Evolutionary conservation across 2,797 vertebrate species (phyloP), one percentile per base, ranked within the genome.

Genomic region (Acipenser oxyrinchus): DNA sequence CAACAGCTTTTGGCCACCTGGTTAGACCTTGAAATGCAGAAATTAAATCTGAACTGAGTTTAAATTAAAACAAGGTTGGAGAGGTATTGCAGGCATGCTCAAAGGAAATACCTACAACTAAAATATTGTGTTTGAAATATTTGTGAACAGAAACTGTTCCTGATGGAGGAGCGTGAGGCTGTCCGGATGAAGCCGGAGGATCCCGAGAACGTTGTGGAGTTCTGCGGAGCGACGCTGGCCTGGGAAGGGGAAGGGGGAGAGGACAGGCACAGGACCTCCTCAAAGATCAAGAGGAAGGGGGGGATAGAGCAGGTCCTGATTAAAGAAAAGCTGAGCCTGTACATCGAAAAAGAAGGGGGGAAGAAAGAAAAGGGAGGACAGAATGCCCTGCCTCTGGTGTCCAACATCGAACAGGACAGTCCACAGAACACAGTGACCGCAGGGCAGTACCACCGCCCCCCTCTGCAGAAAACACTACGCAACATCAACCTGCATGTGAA

Each of bases 381-480:
- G 60, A 90, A 84, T 0, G 78, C 72, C 6, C 85, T 86, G 70
- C 84, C 84, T 62, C 87, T 91, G 23, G 87, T 91, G 68, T 81
- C 83, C 57, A 84, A 90, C 60, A 90, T 91, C 86, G 89, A 92
- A 76, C 90, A 91, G 79, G 89, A 92, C 71, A 91, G 88, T 71
- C 89, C 88, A 0, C 88, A 91, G 74, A 92, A 85, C 80, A 92
- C 88, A 53, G 86, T 90, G 74, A 89, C 88, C 69, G 90, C 89
- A 64, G 86, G 83, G 6, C 84, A 86, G 66, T 88, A 87, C 74
- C 83, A 89, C 2, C 76, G 85, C 6, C 86, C 85, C 1, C 87
- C 86, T 0, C 82, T 91, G 69, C 87, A 91, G 74, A 90, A 89
- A 65, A 88, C 84, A 61, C 78, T 91, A 73, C 87, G 90, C 61